phyloP scores from a whole-genome alignment of 1,140 invertebrate species.

The Caenorhabditis latens region DNA sequence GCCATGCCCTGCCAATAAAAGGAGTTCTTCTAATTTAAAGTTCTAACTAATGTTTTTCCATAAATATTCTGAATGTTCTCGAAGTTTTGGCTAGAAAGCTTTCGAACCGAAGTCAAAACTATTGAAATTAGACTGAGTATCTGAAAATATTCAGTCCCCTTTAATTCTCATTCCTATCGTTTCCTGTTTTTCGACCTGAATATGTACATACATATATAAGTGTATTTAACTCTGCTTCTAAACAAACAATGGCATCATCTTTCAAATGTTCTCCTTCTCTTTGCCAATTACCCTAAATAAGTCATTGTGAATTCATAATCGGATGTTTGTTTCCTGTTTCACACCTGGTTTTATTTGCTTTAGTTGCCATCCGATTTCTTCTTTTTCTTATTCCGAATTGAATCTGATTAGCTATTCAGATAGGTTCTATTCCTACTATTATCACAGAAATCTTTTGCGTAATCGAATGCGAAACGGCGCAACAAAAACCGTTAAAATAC shows the following conservation, averaged over 20 bases:
- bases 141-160: neutral
- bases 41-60: too few species aligned
- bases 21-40: too few species aligned
- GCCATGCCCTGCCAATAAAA: too few species aligned
- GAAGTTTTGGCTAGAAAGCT: too few species aligned
- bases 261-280: neutral
- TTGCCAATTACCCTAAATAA: conserved; percentile 40
- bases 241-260: conserved; percentile 28
- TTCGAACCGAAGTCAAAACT: too few species aligned
- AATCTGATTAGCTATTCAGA: conserved; percentile 55
- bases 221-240: neutral
- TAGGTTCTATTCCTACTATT: neutral
- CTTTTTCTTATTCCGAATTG: conserved; percentile 16
- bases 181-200: conserved; percentile 21
- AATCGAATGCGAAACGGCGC: conserved; percentile 7
- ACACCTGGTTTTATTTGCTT: conserved; percentile 47
- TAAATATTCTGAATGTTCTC: too few species aligned
- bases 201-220: neutral
- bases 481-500: conserved; percentile 23
- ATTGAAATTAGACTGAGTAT: neutral
- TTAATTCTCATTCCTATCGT: neutral
- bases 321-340: conserved; percentile 50
- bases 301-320: conserved; percentile 48
- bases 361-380: conserved; percentile 28
- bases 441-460: conserved; percentile 40